phyloP scores from a whole-genome alignment of 1,140 invertebrate species.

The Oedothorax gibbosus region DNA sequence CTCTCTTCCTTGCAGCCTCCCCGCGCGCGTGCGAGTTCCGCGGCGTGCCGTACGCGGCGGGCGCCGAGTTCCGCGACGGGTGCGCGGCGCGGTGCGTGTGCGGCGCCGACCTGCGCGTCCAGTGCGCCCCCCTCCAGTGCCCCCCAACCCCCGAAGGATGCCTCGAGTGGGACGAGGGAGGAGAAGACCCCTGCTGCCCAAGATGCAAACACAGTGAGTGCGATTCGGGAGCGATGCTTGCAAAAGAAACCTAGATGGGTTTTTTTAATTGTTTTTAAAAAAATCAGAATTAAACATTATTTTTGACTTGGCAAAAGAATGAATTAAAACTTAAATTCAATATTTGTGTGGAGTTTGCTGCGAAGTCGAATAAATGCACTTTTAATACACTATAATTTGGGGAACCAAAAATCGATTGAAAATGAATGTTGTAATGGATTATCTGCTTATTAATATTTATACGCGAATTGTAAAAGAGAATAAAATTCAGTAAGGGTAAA shows the following conservation, averaged over 20 bases:
- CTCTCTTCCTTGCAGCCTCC: constrained; percentile 19
- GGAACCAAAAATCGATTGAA: no score
- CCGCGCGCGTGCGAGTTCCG: constrained; percentile 72
- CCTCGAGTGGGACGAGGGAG: constrained; percentile 89
- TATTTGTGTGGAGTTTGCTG: background rate
- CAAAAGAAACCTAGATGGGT: background rate
- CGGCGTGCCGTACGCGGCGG: constrained; percentile 73
- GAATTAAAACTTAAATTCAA: background rate
- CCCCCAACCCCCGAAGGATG: constrained; percentile 70
- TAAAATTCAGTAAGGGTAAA: no score
- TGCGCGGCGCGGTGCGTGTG: constrained; percentile 82
- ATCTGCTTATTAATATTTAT: no score
- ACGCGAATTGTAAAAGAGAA: no score
- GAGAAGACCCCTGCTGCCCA: constrained; percentile 72
- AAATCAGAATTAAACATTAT: no score
- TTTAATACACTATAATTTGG: background rate
- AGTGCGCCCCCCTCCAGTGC: constrained; percentile 75
- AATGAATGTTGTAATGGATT: no score
- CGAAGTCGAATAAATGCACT: background rate
- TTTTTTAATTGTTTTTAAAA: no score
- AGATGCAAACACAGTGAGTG: constrained; percentile 66
- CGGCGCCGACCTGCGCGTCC: constrained; percentile 72
- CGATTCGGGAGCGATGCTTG: no score
- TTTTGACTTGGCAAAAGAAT: no score
- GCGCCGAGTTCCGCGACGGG: constrained; percentile 78